Percentiles rank a stretch among this genome's conserved stretches.
Conservation (phyloP, 2,888 invertebrate species). For the Macrophya alboannulata region DNA sequence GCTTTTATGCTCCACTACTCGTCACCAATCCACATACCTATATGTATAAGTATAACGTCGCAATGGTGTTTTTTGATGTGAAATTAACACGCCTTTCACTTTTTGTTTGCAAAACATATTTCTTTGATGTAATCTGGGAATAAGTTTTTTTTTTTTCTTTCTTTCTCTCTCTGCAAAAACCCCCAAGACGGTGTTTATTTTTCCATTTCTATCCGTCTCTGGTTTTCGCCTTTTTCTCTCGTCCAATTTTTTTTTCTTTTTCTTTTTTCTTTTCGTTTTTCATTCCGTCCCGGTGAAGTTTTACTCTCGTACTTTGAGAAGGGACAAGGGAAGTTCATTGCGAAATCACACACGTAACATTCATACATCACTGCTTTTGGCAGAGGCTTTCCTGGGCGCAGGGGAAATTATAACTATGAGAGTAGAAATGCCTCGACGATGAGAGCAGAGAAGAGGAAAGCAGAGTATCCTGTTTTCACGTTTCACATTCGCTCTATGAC, state of each 20-base stretch:
- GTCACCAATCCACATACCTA: background rate
- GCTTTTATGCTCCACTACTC: slow-evolving; percentile 3
- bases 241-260: background rate
- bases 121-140: background rate
- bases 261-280: background rate
- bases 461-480: background rate
- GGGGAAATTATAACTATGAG: slow-evolving; percentile 35
- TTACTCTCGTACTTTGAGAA: background rate
- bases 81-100: background rate
- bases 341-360: slow-evolving; percentile 34
- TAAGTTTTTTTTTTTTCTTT: background rate
- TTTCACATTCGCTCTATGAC: background rate
- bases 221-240: background rate
- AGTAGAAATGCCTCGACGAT: background rate
- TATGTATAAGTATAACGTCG: background rate
- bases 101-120: background rate
- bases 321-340: slow-evolving; percentile 28
- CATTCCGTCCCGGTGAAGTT: background rate
- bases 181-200: background rate
- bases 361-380: slow-evolving; percentile 30
- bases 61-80: background rate
- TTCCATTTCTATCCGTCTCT: background rate
- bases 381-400: slow-evolving; percentile 16
- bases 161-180: background rate
- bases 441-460: background rate